Evolutionary conservation across 1,140 invertebrate species (phyloP).

Genomic region (Drosophila neocordata): DNA sequence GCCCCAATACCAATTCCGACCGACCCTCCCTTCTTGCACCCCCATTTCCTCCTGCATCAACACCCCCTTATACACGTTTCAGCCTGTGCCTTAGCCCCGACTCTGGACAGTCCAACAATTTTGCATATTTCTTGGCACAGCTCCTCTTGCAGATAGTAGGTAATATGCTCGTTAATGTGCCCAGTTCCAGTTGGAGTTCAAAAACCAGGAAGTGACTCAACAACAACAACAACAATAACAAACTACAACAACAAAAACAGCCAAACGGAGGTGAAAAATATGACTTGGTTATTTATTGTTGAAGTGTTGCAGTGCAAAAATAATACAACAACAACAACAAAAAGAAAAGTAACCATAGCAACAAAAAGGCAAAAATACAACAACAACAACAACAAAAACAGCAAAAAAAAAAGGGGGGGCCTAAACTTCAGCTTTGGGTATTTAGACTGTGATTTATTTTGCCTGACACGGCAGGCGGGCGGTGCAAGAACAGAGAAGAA

Average conservation of each 20-base stretch:
- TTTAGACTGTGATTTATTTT: constrained; percentile 79
- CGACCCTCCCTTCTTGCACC: too few species aligned
- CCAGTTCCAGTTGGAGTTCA: constrained; percentile 62
- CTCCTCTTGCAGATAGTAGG: constrained; percentile 59
- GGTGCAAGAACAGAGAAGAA: constrained; percentile 44
- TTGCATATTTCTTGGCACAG: constrained; percentile 69
- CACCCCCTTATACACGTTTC: too few species aligned
- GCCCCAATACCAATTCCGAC: not conserved
- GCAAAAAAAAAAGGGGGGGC: constrained; percentile 45
- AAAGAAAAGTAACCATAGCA: constrained; percentile 18
- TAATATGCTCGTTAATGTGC: constrained; percentile 81
- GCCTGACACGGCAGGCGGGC: constrained; percentile 68
- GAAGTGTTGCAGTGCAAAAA: constrained; percentile 79
- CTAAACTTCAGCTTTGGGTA: constrained; percentile 76
- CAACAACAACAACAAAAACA: constrained; percentile 34
- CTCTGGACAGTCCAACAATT: constrained; percentile 59
- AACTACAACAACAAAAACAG: constrained; percentile 34
- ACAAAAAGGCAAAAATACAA: constrained; percentile 15
- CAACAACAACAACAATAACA: constrained; percentile 56
- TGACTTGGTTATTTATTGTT: constrained; percentile 81
- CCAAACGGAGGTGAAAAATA: constrained; percentile 75
- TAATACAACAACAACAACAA: constrained; percentile 21
- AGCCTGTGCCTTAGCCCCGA: constrained; percentile 1
- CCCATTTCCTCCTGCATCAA: too few species aligned
- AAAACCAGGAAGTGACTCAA: constrained; percentile 81